A percentile compares a stretch with the other conserved stretches of the same genome.
These are phyloP conservation scores for Vipera ursinii DNA, from an alignment of 2,797 vertebrate genomes.

Conservation along the genomic window DNA sequence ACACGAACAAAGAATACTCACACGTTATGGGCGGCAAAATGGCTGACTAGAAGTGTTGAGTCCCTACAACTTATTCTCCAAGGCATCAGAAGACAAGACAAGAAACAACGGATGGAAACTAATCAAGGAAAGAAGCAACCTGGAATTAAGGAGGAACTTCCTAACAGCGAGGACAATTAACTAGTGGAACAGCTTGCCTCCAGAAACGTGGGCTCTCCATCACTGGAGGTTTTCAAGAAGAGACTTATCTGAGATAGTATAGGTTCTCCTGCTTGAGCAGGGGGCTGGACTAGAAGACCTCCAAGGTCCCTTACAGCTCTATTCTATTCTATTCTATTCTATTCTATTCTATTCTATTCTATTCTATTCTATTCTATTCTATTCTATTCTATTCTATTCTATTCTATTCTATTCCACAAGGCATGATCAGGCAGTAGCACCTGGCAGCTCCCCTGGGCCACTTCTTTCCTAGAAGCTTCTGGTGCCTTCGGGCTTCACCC, in stretches of 20 bases:
- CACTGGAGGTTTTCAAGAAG: not conserved
- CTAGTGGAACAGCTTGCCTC: not conserved
- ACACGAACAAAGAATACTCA: not conserved
- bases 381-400: too few relatives aligned
- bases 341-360: too few relatives aligned
- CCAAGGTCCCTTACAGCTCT: not conserved
- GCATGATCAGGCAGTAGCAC: not conserved
- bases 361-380: too few relatives aligned
- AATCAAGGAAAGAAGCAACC: not conserved
- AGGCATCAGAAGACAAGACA: not conserved
- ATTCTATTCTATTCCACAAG: not conserved
- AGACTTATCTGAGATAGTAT: not conserved
- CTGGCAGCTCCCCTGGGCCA: rapidly evolving
- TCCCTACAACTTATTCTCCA: not conserved
- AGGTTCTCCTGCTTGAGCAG: not conserved
- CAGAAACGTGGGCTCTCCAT: not conserved
- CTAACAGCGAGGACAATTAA: not conserved
- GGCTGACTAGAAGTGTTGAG: not conserved
- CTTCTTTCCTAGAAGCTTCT: not conserved
- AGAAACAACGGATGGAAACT: not conserved
- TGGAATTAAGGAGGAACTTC: not conserved
- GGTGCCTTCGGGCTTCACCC: not conserved
- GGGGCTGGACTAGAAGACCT: not conserved
- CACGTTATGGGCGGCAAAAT: not conserved
- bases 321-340: too few relatives aligned